phyloP scores from a whole-genome alignment of 2,888 invertebrate species.

The Sylvicola cinctus region DNA sequence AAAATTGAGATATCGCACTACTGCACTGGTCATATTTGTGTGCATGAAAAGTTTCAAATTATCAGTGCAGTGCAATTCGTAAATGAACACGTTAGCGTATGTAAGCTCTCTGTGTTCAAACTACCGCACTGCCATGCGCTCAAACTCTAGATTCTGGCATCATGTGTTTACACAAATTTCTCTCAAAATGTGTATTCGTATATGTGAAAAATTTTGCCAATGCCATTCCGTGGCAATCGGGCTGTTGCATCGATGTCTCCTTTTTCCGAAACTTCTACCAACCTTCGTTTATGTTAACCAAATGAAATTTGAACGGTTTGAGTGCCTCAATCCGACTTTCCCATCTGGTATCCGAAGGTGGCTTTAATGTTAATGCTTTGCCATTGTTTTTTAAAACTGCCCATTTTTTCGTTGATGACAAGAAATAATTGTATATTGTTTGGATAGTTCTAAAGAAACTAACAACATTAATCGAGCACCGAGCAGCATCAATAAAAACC shows the following conservation, averaged over 20 bases:
- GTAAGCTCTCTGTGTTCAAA: too few species aligned
- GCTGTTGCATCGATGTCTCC: neutral
- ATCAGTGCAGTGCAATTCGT: too few species aligned
- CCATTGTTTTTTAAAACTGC: slow-evolving; percentile 4
- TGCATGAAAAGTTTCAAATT: too few species aligned
- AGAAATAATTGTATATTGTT: slow-evolving; percentile 12
- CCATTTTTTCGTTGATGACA: slow-evolving; percentile 10
- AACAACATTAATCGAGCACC: slow-evolving; percentile 8
- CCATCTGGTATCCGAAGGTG: slow-evolving; percentile 5
- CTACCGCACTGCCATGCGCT: too few species aligned
- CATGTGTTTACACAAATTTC: too few species aligned
- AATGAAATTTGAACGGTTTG: slow-evolving; percentile 3
- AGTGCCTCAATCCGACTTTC: slow-evolving; percentile 5
- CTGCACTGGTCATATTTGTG: too few species aligned
- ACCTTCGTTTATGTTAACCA: slow-evolving; percentile 2
- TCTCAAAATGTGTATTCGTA: too few species aligned
- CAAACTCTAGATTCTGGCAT: too few species aligned
- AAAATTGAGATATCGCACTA: too few species aligned
- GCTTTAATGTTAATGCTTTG: slow-evolving; percentile 5
- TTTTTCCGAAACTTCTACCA: neutral
- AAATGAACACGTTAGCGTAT: too few species aligned
- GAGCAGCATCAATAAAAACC: slow-evolving; percentile 13
- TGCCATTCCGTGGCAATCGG: too few species aligned
- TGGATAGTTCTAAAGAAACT: slow-evolving; percentile 11
- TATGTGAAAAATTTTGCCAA: too few species aligned